phyloP scores from a whole-genome alignment of 2,797 vertebrate genomes.

The Remorina albescens region DNA sequence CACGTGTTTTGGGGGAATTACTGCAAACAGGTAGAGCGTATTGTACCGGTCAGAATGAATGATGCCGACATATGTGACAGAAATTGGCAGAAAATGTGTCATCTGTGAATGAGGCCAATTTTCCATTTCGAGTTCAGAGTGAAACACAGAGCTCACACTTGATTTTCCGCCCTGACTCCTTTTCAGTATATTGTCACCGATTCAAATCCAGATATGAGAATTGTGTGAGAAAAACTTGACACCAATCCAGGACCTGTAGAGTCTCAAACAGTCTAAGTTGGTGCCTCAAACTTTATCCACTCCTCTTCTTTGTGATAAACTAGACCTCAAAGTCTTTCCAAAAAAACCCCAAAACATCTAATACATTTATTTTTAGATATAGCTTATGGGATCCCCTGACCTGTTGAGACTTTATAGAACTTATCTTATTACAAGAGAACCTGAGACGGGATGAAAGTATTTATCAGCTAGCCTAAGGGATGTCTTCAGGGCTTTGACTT shows the following conservation, averaged over 20 bases:
- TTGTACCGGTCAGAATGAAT: slow-evolving; percentile 34
- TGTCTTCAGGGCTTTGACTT: slow-evolving; percentile 45
- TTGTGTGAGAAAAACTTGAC: slow-evolving; percentile 42
- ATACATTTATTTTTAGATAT: slow-evolving; percentile 27
- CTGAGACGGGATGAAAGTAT: slow-evolving; percentile 26
- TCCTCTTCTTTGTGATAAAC: slow-evolving; percentile 5
- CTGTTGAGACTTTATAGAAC: slow-evolving; percentile 39
- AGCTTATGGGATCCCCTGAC: slow-evolving; percentile 26
- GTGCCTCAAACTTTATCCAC: slow-evolving; percentile 12
- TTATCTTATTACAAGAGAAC: slow-evolving; percentile 55
- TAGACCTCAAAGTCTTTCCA: slow-evolving; percentile 10
- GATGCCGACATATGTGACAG: slow-evolving; percentile 51
- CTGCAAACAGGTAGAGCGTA: slow-evolving; percentile 32
- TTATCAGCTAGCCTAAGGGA: slow-evolving; percentile 51
- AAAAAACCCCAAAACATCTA: not conserved
- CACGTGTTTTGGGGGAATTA: slow-evolving; percentile 21
- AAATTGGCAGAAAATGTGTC: slow-evolving; percentile 52
- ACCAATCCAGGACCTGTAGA: slow-evolving; percentile 29
- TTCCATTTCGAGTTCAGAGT: slow-evolving; percentile 33
- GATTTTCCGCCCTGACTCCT: slow-evolving; percentile 56
- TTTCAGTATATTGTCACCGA: slow-evolving; percentile 73
- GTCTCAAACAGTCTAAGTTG: not conserved
- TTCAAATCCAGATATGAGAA: slow-evolving; percentile 57
- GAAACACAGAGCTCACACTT: slow-evolving; percentile 34
- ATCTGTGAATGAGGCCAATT: slow-evolving; percentile 66